Base-by-base conservation (phyloP, 1,140 invertebrate genomes). In the Pomacea maculata region DNA sequence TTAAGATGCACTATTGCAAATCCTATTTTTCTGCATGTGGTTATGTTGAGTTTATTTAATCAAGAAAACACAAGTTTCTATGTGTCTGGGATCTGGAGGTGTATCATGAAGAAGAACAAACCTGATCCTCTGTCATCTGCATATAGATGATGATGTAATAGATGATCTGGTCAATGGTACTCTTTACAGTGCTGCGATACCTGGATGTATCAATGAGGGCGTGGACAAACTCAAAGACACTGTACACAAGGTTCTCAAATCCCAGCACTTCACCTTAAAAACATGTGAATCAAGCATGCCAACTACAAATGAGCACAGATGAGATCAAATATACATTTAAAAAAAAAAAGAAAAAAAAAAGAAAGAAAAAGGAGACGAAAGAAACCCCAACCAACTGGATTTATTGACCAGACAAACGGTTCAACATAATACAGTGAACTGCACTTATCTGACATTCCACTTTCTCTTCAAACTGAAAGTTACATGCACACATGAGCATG, bases 61-160 rank as follows among this genome's bases (percentile, higher is more conserved):
- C 9, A 61, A 61, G 15, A 61, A 61, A 45, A 45, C 34, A 45
- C 34, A 45, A 45, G 34, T 45, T 45, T 45, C 34, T 1, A 45
- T 2, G 34, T 45, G 34, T 45, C 34, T 45, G 34, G 34, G 34
- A 45, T 45, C 34, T 45, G 34, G 34, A 45, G 34, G 34, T 45
- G 6, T 45, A 45, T 45, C 34, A 45, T 61, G 57, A 5, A 29
- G 17, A n/a, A 52, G 10, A 17, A 63, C 78, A 84, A 78, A 93
- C 94, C 91, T 95, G 94, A 85, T 96, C 95, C 82, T 95, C 94
- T 9, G 95, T 95, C 78, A 96, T 94, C 92, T 96, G 95, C 93
- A 95, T 95, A 83, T 95, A 95, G 61, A 95, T 92, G 65, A 96
- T 93, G 34, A 95, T 92, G 85, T 95, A 95, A 87, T 95, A 96